phyloP scores from a whole-genome alignment of 2,888 invertebrate genomes.

The Meteorus colon region DNA sequence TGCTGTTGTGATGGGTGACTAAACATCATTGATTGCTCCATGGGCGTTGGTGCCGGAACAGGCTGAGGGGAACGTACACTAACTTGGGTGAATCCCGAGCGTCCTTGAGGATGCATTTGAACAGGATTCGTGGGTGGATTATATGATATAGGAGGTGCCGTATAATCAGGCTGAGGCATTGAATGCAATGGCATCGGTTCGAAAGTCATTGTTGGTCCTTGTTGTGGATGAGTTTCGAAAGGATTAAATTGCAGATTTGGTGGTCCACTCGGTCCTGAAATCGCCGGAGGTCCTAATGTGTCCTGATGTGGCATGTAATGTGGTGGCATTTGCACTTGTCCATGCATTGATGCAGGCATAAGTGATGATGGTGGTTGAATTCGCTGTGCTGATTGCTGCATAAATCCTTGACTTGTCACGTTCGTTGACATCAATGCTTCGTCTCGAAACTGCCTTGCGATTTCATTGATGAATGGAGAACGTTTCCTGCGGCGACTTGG shows the following conservation, averaged over 20 bases:
- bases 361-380: conserved; percentile 46
- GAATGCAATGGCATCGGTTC: conserved; percentile 56
- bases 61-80: conserved; percentile 50
- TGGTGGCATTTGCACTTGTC: conserved; percentile 43
- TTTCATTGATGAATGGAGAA: conserved; percentile 70
- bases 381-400: conserved; percentile 55
- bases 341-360: conserved; percentile 45
- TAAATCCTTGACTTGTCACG: conserved; percentile 46
- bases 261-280: conserved; percentile 43
- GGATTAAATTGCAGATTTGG: conserved; percentile 54
- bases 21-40: conserved; percentile 41
- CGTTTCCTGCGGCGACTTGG: conserved; percentile 65
- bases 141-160: conserved; percentile 62
- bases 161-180: conserved; percentile 57
- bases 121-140: conserved; percentile 56
- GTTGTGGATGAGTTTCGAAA: conserved; percentile 57
- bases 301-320: conserved; percentile 52
- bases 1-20: conserved; percentile 28
- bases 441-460: conserved; percentile 66
- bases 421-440: conserved; percentile 57
- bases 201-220: conserved; percentile 58
- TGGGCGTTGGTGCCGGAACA: conserved; percentile 49
- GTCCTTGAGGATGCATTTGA: conserved; percentile 42
- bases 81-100: conserved; percentile 28
- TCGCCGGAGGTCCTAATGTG: conserved; percentile 52